Base-by-base conservation (phyloP, 2,113 vertebrate genomes). In the Danionella cerebrum region DNA sequence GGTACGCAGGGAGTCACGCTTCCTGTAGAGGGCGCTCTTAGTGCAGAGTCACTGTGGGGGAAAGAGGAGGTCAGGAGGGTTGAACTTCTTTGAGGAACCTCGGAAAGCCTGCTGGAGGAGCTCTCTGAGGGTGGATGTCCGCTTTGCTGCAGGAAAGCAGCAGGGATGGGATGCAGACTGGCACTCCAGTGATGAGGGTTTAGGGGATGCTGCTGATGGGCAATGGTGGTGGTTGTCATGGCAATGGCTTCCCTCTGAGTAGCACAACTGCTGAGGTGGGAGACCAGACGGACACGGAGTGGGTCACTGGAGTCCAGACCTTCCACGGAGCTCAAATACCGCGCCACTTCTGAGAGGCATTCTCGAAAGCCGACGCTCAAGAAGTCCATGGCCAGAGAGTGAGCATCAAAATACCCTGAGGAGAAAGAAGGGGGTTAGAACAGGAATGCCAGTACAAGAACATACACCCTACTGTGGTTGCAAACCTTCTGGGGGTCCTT, bases 291-390 rank as follows among this genome's bases (percentile, higher is more conserved):
- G 67, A 90, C 82, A 0, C 89, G 84, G 31, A 97, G 84, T 0
- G 94, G 93, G 55, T 96, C 91, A 0, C 89, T 72, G 0, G 91
- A 88, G 83, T 97, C 94, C 66, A 94, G 86, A 22, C 92, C 91
- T 82, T 97, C 95, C 81, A 93, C 86, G 0, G 91, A 86, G 58
- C 90, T 91, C 81, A 97, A 83, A 79, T 96, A 98, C 18, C 94
- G 82, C 0, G 93, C 94, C 0, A 93, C 94, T 75, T 98, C 95
- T 0, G 89, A 90, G 64, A 96, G 69, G 70, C 95, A 98, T 82
- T 98, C 95, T 18, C 93, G 83, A 80, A 97, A 98, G 0, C 95
- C 95, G 10, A 97, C 90, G 86, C 93, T 96, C 90, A 97, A 93
- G 86, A 98, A 98, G 88, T 98, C 95, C 92, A 97, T 92, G 10